Evolutionary conservation across 2,113 vertebrate species (phyloP), one percentile per base, ranked within the genome.

Genomic region (Sakesphorus luctuosus): DNA sequence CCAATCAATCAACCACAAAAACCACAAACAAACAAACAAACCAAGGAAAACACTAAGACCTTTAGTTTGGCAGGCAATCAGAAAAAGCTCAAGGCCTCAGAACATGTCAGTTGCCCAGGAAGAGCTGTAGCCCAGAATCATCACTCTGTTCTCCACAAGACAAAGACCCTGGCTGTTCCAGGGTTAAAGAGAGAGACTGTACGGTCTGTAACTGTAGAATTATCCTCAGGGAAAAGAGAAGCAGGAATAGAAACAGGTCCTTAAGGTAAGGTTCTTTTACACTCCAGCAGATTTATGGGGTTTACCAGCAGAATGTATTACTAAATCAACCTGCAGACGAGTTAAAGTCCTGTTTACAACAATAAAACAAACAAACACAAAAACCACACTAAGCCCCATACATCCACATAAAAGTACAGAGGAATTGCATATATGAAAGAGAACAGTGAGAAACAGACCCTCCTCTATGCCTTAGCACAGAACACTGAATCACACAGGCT

Each of bases 201-300:
- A 58, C 15, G 53, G n/a, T 18, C 50, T 62, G 13, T 44, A 89
- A 78, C 28, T 52, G 11, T 75, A 47, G 2, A 6, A 46, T 33
- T 52, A 81, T 84, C 87, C 73, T 93, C 59, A 28, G 77, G 83
- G 68, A 89, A 90, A 85, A 96, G 52, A 16, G 43, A 96, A 89
- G 36, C 49, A 95, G 31, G 40, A 96, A 95, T 84, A 94, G 83
- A 96, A 96, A 68, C 76, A 63, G 31, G 49, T 73, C 67, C 93
- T 94, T 74, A 58, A 75, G 85, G 79, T 69, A 77, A 94, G 43
- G 36, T 71, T 94, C 73, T 91, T 52, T 59, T 44, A 83, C 26
- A 50, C 52, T 90, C 29, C 88, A 78, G 55, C 21, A 63, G 69
- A 87, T 52, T 77, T 59, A 89, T 5, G 2, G 24, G 44, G 76